Percentiles rank a stretch among this genome's conserved stretches.
These are phyloP conservation scores for Ruditapes philippinarum DNA, from an alignment of 1,140 invertebrate genomes.

Conservation along the genomic window DNA sequence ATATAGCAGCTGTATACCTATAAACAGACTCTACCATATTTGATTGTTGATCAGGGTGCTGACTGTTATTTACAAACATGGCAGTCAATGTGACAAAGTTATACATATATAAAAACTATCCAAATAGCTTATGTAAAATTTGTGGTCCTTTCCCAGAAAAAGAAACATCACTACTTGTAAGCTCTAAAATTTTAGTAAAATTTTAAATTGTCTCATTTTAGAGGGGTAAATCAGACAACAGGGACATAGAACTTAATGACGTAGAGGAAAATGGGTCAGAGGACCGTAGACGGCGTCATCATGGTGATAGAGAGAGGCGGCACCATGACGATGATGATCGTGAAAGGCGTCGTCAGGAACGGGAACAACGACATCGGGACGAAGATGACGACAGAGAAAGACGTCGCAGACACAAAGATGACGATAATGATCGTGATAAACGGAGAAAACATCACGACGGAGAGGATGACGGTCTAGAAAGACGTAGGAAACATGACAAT, in stretches of 20 bases:
- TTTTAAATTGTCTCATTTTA: no score
- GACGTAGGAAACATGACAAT: slow-evolving; percentile 38
- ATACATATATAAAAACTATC: no score
- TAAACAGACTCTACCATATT: no score
- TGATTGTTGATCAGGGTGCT: no score
- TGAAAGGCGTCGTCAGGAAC: slow-evolving; percentile 50
- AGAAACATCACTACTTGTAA: no score
- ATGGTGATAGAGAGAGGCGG: slow-evolving; percentile 57
- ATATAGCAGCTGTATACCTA: no score
- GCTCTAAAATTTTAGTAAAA: no score
- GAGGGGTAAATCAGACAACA: slow-evolving; percentile 55
- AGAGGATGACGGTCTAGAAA: slow-evolving; percentile 54
- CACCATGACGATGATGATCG: slow-evolving; percentile 26
- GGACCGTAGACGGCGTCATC: slow-evolving; percentile 56
- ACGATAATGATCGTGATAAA: slow-evolving; percentile 63
- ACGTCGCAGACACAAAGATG: not conserved
- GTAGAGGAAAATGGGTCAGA: slow-evolving; percentile 38
- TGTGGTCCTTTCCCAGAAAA: no score
- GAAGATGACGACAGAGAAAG: slow-evolving; percentile 63
- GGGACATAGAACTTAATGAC: slow-evolving; percentile 58
- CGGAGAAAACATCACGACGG: slow-evolving; percentile 53
- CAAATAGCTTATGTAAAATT: no score
- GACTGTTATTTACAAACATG: no score
- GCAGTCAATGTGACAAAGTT: no score
- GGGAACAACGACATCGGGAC: slow-evolving; percentile 54